Evolutionary conservation across 2,797 vertebrate species (phyloP), one percentile per base, ranked within the genome.

Genomic region (Protosalanx chinensis): DNA sequence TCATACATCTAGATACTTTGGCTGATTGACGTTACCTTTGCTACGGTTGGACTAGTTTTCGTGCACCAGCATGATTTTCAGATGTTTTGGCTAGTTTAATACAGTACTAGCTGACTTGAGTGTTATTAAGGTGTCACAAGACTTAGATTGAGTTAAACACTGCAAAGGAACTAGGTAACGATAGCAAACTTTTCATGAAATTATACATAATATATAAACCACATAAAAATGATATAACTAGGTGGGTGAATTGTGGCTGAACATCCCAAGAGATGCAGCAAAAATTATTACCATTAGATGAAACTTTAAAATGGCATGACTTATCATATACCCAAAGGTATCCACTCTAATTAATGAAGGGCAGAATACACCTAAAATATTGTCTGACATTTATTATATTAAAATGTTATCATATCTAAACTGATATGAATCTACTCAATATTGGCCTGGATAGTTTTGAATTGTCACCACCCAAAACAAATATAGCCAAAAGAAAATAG

Each of bases 401-500:
- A 5, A 49, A 18, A 18, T 15, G 30, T 15, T 6, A 67, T 27
- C 5, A 67, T 30, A 51, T 51, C 49, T 30, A 53, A 35, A 6
- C 23, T 15, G 13, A 29, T 32, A 30, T 53, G 13, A 67, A 67
- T 67, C 27, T 32, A 15, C 13, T 51, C 49, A 56, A 53, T 18
- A 27, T 53, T 16, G 18, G 65, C 29, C 46, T 32, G 6, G 27
- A 67, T 53, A 27, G 29, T 29, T 6, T 67, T 23, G 27, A 53
- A 67, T 33, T 53, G 27, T 53, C 65, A 53, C 6, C 65, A 30
- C 16, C 65, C 65, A 53, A 51, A 51, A 53, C 29, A 16, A 53
- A 32, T 51, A 67, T 67, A 67, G 37, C 23, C 64, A 51, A 51
- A 51, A 51, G 30, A 67, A 67, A 67, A 67, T 29, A 67, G 8